Evolutionary conservation across 2,113 vertebrate genomes (phyloP).

Genomic region (Neotoma lepida): DNA sequence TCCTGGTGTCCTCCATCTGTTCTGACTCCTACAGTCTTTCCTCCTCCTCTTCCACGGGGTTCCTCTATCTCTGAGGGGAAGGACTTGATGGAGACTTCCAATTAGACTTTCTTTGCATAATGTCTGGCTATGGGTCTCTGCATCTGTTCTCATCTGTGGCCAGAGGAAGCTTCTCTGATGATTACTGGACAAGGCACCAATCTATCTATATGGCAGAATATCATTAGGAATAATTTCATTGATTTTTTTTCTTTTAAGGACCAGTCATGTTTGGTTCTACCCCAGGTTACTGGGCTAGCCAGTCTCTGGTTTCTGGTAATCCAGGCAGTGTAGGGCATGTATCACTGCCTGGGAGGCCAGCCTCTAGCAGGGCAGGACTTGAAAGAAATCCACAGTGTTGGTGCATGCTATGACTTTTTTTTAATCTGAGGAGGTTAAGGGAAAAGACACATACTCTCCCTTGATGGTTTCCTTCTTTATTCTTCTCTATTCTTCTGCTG

Average conservation of each 20-base stretch:
- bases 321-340: no score
- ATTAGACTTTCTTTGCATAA: background rate
- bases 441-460: no score
- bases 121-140: background rate
- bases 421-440: no score
- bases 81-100: background rate
- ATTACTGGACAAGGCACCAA: background rate
- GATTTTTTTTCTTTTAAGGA: background rate
- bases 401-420: no score
- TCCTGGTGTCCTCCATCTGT: background rate
- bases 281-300: background rate
- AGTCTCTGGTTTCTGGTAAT: background rate
- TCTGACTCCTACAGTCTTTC: background rate
- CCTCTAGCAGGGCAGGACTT: no score
- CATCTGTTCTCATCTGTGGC: background rate
- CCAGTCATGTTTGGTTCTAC: background rate
- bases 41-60: background rate
- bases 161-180: background rate
- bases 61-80: background rate
- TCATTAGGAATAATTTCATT: background rate
- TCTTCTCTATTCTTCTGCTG: background rate
- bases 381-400: no score
- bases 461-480: background rate
- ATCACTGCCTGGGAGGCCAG: no score
- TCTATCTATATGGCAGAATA: background rate